A percentile compares a stretch with the other conserved stretches of the same genome.
These are phyloP conservation scores for Watsonalla cultraria DNA, from an alignment of 2,888 invertebrate species.

Conservation along the genomic window DNA sequence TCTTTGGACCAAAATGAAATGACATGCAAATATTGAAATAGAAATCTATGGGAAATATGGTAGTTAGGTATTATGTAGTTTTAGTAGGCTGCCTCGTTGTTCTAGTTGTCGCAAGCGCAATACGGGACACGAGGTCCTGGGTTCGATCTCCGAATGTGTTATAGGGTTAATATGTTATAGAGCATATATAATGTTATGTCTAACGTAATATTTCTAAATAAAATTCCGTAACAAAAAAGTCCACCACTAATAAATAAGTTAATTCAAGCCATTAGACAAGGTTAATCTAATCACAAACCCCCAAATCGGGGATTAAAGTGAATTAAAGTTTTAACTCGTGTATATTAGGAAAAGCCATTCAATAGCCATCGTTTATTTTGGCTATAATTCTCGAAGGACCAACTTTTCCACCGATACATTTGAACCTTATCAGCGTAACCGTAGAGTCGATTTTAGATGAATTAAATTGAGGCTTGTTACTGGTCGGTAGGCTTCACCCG, in stretches of 20 bases:
- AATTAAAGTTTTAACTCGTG: slow-evolving; percentile 36
- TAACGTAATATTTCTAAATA: no score
- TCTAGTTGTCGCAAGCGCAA: no score
- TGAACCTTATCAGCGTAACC: not conserved
- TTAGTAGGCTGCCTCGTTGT: no score
- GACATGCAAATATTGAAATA: no score
- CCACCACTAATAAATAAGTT: not conserved
- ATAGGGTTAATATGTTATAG: no score
- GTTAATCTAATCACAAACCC: slow-evolving; percentile 23
- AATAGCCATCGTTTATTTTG: slow-evolving; percentile 21
- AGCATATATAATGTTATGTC: no score
- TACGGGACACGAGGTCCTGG: no score
- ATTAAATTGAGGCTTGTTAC: not conserved
- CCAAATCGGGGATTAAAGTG: slow-evolving; percentile 23
- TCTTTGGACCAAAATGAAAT: not conserved
- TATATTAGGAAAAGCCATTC: slow-evolving; percentile 17
- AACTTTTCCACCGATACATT: not conserved
- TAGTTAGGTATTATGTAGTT: no score
- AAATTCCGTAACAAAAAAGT: no score
- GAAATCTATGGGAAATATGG: no score
- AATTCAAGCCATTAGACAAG: slow-evolving; percentile 1
- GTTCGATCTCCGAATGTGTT: no score
- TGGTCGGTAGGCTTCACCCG: slow-evolving; percentile 18
- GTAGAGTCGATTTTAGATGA: slow-evolving; percentile 11
- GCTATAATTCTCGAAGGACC: slow-evolving; percentile 17